A percentile compares a stretch with the other conserved stretches of the same genome.
Evolutionary conservation across 2,888 invertebrate species (phyloP).

Genomic region (Hemistola chrysoprasaria): DNA sequence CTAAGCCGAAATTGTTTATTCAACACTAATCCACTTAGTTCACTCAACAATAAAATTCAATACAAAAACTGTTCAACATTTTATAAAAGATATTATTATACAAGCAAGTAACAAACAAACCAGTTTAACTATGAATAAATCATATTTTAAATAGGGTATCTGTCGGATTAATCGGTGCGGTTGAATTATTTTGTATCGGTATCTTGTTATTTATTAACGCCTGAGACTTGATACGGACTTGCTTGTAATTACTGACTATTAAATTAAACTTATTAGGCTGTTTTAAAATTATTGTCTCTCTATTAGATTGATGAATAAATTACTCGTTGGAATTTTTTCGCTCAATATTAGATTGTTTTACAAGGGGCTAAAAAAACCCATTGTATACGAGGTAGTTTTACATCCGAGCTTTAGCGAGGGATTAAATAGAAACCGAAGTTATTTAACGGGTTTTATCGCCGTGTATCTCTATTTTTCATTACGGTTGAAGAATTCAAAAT

Average conservation of each 20-base stretch:
- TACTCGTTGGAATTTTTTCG: constrained; percentile 1
- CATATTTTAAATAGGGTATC: constrained; percentile 26
- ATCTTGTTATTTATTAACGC: constrained; percentile 15
- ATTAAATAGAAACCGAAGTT: too few relatives aligned
- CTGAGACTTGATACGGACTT: constrained; percentile 4
- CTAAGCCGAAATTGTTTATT: background rate
- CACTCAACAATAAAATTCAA: constrained; percentile 9
- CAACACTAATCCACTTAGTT: constrained; percentile 6
- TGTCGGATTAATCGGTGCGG: constrained; percentile 23
- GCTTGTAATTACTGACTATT: background rate
- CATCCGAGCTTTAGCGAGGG: too few relatives aligned
- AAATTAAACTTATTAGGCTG: background rate
- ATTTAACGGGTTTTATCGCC: too few relatives aligned
- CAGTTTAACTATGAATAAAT: constrained; percentile 25
- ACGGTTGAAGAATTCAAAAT: too few relatives aligned
- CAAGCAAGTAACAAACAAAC: constrained; percentile 8
- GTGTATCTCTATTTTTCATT: too few relatives aligned
- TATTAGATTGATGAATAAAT: background rate
- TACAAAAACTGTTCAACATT: constrained; percentile 9
- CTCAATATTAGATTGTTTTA: too few relatives aligned
- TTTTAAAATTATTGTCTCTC: background rate
- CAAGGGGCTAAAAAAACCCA: too few relatives aligned
- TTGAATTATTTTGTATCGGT: constrained; percentile 22
- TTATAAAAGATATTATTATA: constrained; percentile 6
- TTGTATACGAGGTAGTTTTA: too few relatives aligned